A percentile compares a stretch with the other conserved stretches of the same genome.
phyloP scores from a whole-genome alignment of 2,113 vertebrate species.

The Thryonomys swinderianus region DNA sequence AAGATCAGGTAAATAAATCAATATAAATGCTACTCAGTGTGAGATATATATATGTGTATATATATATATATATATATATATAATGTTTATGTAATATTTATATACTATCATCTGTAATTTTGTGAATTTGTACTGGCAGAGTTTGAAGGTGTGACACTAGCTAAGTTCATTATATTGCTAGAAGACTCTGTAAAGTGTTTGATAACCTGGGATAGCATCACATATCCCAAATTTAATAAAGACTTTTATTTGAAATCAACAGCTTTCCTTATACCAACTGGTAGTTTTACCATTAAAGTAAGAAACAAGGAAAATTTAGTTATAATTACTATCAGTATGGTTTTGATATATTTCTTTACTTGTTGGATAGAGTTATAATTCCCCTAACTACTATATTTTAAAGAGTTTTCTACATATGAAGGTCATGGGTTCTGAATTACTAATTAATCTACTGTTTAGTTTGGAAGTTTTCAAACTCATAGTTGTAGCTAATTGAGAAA shows the following conservation, averaged over 20 bases:
- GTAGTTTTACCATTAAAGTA: not conserved
- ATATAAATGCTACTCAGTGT: too few species aligned
- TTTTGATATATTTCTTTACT: not conserved
- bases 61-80: not conserved
- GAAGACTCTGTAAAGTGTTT: not conserved
- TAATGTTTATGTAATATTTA: not conserved
- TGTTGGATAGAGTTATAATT: not conserved
- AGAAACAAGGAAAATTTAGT: not conserved
- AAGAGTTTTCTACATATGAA: not conserved
- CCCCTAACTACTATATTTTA: not conserved
- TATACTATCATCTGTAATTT: not conserved
- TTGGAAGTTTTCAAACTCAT: not conserved
- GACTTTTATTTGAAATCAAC: not conserved
- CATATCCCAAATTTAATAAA: not conserved
- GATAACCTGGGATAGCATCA: not conserved
- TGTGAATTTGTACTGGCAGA: not conserved
- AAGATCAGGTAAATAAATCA: too few species aligned
- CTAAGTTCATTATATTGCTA: not conserved
- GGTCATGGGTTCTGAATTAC: not conserved
- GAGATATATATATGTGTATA: not conserved
- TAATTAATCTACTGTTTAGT: not conserved
- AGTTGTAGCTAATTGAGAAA: not conserved
- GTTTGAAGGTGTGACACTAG: not conserved
- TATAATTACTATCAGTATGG: not conserved
- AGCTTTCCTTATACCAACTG: not conserved